phyloP scores from a whole-genome alignment of 2,797 vertebrate genomes.

The Mormyrops attenuatus region DNA sequence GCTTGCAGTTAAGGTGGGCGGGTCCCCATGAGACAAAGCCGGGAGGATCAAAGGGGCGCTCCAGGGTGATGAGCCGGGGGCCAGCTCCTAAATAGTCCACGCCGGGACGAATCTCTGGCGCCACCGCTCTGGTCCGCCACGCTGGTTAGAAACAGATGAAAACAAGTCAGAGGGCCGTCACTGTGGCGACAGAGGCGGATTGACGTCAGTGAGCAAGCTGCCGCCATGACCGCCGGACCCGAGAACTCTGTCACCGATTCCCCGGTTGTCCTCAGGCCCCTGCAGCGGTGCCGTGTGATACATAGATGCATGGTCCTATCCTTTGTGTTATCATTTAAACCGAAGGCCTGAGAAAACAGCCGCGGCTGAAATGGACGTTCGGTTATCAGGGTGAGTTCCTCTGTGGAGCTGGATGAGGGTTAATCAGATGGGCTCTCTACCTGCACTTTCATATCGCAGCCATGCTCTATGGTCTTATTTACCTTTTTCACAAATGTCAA shows the following conservation, averaged over 20 bases:
- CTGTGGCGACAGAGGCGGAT: slow-evolving; percentile 48
- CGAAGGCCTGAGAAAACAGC: not conserved
- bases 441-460: not conserved
- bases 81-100: slow-evolving; percentile 58
- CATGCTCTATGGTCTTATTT: not conserved
- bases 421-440: not conserved
- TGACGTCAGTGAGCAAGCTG: slow-evolving; percentile 48
- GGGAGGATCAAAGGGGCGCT: slow-evolving; percentile 49
- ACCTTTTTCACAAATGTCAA: not conserved
- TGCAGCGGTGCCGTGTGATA: not conserved
- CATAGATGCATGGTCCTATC: not conserved
- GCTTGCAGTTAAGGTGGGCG: slow-evolving; percentile 59
- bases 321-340: not conserved
- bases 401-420: not conserved
- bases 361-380: not conserved
- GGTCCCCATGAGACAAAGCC: slow-evolving; percentile 53
- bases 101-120: slow-evolving; percentile 27
- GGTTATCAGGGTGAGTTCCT: not conserved
- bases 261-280: not conserved
- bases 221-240: slow-evolving; percentile 31
- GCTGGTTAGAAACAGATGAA: slow-evolving; percentile 42
- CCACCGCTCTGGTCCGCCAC: slow-evolving; percentile 31
- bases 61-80: slow-evolving; percentile 39
- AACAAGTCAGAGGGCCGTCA: slow-evolving; percentile 45
- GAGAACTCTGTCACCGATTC: not conserved